Base-by-base conservation (phyloP, 1,140 invertebrate species). In the Dreissena polymorpha region DNA sequence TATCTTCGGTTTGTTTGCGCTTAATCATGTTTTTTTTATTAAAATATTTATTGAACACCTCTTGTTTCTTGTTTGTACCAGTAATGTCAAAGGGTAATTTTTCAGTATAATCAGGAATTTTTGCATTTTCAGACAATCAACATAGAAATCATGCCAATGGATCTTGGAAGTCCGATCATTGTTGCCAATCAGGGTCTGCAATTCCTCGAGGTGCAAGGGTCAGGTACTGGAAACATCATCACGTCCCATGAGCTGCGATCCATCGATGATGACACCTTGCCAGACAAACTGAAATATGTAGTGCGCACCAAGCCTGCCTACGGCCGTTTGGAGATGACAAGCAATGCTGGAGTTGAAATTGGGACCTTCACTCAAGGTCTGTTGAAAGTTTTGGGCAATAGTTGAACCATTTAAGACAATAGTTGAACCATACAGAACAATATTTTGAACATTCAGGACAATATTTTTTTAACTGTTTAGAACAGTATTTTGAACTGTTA, bases 331-430 rank as follows among this genome's bases (percentile, higher is more conserved):
- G 89, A 91, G 57, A 88, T 88, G 51, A 86, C 76, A 25, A 81
- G 78, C 8, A 87, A 91, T 25, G 88, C 88, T 50, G 89, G 88
- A 14, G 75, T 84, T 12, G 71, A 86, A n/a, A 83, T 92, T 49
- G 63, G 69, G 6, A 75, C 86, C 16, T 92, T 92, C 81, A 89
- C 91, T 85, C 91, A 92, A 88, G 91, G 91, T 92, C 75, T 21
- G 39, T 69, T 39, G 39, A 39, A 73, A 16, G 51, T 51, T 23
- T 50, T 51, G 39, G 39, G 68, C 10, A n/a, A 39, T 70, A n/a
- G 0, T 70, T 12, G 29, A 70, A 23, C 49, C 10, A 29, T 49
- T 25, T 16, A 70, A 16, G n/a, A 18, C 27, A 29, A 25, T 70
- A 8, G 23, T 21, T n/a, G 16, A 72, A 50, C 27, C 25, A 50